Conservation (phyloP, 2,888 invertebrate species). For the Andrena dorsata region DNA sequence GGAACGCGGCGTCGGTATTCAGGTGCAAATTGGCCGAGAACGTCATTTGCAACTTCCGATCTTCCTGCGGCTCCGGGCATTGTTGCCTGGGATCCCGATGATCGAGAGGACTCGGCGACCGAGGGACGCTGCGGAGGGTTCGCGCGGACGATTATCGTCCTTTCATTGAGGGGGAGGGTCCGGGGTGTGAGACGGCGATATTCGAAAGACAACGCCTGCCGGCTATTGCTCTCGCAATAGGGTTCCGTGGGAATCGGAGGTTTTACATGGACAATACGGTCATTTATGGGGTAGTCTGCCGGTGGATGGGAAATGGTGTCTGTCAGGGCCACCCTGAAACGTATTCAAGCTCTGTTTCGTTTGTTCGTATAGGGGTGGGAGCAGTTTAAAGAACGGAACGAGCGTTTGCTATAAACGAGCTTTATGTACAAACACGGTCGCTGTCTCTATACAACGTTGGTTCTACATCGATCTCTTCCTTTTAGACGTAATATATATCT, state of each 20-base stretch:
- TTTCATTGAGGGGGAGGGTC: background rate
- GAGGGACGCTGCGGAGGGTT: background rate
- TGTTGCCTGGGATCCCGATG: constrained; percentile 11
- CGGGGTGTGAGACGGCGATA: background rate
- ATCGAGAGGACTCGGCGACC: background rate
- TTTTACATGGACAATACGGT: background rate
- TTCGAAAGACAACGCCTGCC: background rate
- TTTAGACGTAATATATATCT: constrained; percentile 37
- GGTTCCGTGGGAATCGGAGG: constrained; percentile 5
- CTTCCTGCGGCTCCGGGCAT: constrained; percentile 29
- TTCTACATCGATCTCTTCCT: constrained; percentile 67
- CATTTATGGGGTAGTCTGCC: background rate
- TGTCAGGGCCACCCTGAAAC: background rate
- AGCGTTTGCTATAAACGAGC: constrained; percentile 72
- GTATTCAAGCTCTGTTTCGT: no score
- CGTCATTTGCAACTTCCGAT: constrained; percentile 64
- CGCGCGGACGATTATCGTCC: constrained; percentile 12
- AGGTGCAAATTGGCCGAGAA: constrained; percentile 68
- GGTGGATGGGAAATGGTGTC: background rate
- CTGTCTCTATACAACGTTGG: constrained; percentile 62
- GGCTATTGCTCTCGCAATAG: background rate
- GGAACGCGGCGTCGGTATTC: constrained; percentile 54
- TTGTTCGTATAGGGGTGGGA: no score
- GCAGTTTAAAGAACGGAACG: background rate
- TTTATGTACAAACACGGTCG: constrained; percentile 77